A percentile compares a stretch with the other conserved stretches of the same genome.
phyloP scores from a whole-genome alignment of 2,797 vertebrate species.

The Miopithecus talapoin region DNA sequence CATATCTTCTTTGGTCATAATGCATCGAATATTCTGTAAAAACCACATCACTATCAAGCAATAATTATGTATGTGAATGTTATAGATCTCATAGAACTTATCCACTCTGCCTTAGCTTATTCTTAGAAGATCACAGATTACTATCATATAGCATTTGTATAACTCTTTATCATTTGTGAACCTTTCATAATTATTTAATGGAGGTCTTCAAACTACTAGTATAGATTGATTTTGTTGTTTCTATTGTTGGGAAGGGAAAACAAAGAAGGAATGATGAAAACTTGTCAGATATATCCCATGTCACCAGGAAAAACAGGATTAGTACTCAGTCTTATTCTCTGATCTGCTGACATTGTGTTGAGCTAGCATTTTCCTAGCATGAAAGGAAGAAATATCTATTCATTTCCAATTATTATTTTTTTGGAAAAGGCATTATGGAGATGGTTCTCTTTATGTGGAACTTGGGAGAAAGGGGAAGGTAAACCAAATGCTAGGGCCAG shows the following conservation, averaged over 20 bases:
- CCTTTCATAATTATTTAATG: conserved; percentile 22
- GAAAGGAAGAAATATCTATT: neutral
- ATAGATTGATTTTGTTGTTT: conserved; percentile 11
- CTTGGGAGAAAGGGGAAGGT: neutral
- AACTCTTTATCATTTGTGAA: conserved; percentile 43
- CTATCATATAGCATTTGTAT: neutral
- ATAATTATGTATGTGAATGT: neutral
- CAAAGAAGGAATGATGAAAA: conserved; percentile 26
- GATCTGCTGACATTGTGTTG: neutral
- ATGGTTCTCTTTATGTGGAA: conserved; percentile 23
- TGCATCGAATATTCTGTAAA: neutral
- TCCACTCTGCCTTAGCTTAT: neutral
- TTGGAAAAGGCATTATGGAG: neutral
- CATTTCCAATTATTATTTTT: neutral
- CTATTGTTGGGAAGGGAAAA: neutral
- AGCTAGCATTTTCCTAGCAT: neutral
- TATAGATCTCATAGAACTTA: neutral
- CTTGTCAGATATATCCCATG: neutral
- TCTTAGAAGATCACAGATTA: neutral
- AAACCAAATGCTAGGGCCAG: neutral
- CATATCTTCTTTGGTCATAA: neutral
- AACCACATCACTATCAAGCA: neutral
- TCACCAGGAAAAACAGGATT: neutral
- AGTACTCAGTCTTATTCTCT: neutral
- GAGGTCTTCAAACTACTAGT: conserved; percentile 20